Base-by-base conservation (phyloP, 2,113 vertebrate species). In the Dolichotis patagonum region DNA sequence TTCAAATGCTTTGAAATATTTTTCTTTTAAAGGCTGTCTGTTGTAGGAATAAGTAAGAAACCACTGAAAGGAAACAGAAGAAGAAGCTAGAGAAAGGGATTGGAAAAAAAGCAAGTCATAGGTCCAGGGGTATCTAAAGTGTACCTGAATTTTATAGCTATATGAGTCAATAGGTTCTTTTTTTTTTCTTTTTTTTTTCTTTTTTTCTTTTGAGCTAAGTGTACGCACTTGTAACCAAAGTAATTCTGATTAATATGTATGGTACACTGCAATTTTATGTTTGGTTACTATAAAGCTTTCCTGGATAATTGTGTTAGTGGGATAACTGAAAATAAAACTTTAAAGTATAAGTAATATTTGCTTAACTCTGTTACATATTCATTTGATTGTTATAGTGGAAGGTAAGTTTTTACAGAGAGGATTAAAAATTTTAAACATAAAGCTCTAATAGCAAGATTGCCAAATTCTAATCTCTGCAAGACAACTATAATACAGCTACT, bases 231-330 rank as follows among this genome's bases (percentile, higher is more conserved):
- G 41, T 22, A 77, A 81, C 60, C 58, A 73, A 52, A 93, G 93
- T 22, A 85, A 63, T 93, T 96, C 49, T 95, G 56, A 82, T 84
- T 90, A 85, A 93, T 60, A 46, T 22, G 67, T 41, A 84, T 35
- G 60, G 49, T 62, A 78, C 8, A 58, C 67, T n/a, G 81, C 52
- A 77, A 80, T 77, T 65, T 16, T 43, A 6, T 81, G 35, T 94
- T 89, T 90, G 49, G 83, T 81, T 88, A 85, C 46, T 62, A 82
- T 82, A 89, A 93, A 30, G 13, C 35, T 86, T 91, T 96, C 63
- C 71, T 89, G 58, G 52, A 85, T 95, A 85, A 93, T 89, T 91
- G 65, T 85, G n/a, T 91, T 95, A 95, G 96, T 91, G 87, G 95
- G 52, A 90, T 28, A 91, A 58, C 58, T 86, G 35, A 94, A 60